Evolutionary conservation across 2,113 vertebrate species (phyloP).

Genomic region (Platysternon megacephalum): DNA sequence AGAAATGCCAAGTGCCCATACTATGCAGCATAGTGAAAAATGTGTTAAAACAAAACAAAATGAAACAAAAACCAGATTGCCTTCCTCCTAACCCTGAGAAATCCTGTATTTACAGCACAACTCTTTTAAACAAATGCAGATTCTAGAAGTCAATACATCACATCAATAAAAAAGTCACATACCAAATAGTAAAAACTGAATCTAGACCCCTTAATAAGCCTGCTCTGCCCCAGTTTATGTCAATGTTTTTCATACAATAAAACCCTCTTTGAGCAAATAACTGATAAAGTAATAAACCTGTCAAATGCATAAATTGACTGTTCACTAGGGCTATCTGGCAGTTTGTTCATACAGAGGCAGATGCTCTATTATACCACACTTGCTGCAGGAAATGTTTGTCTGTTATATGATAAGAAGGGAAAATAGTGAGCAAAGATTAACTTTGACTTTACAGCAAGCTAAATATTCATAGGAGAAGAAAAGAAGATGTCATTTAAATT

Average conservation of each 20-base stretch:
- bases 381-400: slow-evolving; percentile 76
- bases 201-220: slow-evolving; percentile 60
- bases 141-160: slow-evolving; percentile 37
- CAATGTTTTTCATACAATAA: slow-evolving; percentile 82
- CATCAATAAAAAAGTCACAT: slow-evolving; percentile 69
- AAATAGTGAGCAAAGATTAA: slow-evolving; percentile 66
- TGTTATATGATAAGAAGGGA: slow-evolving; percentile 58
- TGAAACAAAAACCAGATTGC: neutral
- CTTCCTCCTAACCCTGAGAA: neutral
- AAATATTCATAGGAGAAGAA: slow-evolving; percentile 47
- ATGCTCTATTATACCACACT: slow-evolving; percentile 74
- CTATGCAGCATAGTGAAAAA: neutral
- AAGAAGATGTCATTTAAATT: neutral
- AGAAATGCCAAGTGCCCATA: neutral
- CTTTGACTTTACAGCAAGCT: slow-evolving; percentile 60
- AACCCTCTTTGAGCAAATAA: slow-evolving; percentile 76
- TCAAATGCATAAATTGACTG: slow-evolving; percentile 69
- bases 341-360: slow-evolving; percentile 65
- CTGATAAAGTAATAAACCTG: slow-evolving; percentile 81
- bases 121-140: slow-evolving; percentile 51
- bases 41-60: neutral
- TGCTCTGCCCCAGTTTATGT: slow-evolving; percentile 69
- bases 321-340: slow-evolving; percentile 72
- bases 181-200: slow-evolving; percentile 60
- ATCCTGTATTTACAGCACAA: neutral